Evolutionary conservation across 2,888 invertebrate genomes (phyloP).

Genomic region (Polymixis flavicincta): DNA sequence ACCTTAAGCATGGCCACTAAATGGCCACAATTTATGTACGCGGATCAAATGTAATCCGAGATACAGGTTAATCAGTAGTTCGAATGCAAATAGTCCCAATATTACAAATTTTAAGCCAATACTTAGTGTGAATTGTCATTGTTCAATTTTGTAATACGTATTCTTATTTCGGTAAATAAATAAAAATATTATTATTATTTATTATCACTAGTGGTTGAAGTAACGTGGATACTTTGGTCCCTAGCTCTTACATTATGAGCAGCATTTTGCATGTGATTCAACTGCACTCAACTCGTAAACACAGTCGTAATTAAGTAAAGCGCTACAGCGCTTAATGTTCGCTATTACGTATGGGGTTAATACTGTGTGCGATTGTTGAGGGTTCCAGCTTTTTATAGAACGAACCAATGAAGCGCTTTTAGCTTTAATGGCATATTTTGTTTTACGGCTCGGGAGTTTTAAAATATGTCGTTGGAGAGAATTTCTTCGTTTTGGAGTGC

Average conservation of each 20-base stretch:
- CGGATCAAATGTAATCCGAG: too few relatives aligned
- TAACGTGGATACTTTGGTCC: conserved; percentile 4
- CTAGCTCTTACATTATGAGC: conserved; percentile 44
- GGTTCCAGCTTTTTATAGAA: conserved; percentile 42
- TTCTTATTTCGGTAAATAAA: too few relatives aligned
- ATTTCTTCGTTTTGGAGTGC: neutral
- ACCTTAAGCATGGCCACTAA: too few relatives aligned
- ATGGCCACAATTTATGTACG: too few relatives aligned
- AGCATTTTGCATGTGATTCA: conserved; percentile 71
- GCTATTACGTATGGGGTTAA: conserved; percentile 62
- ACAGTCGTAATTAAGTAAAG: conserved; percentile 73
- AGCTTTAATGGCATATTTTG: conserved; percentile 43
- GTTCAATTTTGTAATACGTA: too few relatives aligned
- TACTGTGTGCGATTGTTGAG: conserved; percentile 51
- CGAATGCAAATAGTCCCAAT: too few relatives aligned
- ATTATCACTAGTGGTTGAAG: neutral
- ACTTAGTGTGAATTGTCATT: too few relatives aligned
- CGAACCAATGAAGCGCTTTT: conserved; percentile 51
- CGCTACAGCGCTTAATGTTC: conserved; percentile 64
- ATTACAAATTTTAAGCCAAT: too few relatives aligned
- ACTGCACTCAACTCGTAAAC: conserved; percentile 69
- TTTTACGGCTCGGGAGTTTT: neutral
- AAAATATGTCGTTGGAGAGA: neutral
- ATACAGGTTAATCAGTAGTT: too few relatives aligned
- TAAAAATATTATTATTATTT: too few relatives aligned